Percentiles rank a stretch among this genome's conserved stretches.
phyloP scores from a whole-genome alignment of 2,113 vertebrate genomes.

The Dipodomys spectabilis region DNA sequence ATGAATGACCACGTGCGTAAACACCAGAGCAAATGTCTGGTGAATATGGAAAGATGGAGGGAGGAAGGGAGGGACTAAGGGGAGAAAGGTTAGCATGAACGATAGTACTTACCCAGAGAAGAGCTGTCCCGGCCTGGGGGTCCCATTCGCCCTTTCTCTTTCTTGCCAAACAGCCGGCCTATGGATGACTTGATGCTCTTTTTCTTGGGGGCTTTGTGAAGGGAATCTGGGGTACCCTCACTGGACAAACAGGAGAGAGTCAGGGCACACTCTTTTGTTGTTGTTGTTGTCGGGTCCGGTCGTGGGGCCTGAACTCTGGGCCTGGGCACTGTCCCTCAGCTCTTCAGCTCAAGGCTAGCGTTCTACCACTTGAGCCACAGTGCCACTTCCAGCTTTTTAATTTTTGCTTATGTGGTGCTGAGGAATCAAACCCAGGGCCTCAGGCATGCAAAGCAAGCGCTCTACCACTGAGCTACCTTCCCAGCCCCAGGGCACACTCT shows the following conservation, averaged over 20 bases:
- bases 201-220: conserved; percentile 96
- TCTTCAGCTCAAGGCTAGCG: no score
- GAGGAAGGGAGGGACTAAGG: accelerated
- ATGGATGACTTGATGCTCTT: conserved; percentile 98
- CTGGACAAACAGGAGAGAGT: conserved; percentile 45
- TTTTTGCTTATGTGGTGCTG: no score
- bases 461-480: no score
- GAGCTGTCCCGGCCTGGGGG: conserved; percentile 90
- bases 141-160: conserved; percentile 94
- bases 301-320: no score
- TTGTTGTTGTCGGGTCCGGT: no score
- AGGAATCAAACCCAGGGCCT: no score
- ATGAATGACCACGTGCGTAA: not conserved
- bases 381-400: no score
- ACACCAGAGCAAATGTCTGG: not conserved
- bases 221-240: conserved; percentile 90
- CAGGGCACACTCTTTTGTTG: not conserved
- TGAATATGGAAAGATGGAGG: not conserved
- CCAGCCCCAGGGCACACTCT: no score
- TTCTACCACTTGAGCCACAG: no score
- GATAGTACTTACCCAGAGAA: conserved; percentile 88
- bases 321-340: no score
- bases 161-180: conserved; percentile 95
- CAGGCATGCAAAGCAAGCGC: no score
- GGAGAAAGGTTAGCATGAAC: not conserved